Evolutionary conservation across 2,888 invertebrate species (phyloP), one percentile per base, ranked within the genome.

Genomic region (Caenorhabditis sp.): DNA sequence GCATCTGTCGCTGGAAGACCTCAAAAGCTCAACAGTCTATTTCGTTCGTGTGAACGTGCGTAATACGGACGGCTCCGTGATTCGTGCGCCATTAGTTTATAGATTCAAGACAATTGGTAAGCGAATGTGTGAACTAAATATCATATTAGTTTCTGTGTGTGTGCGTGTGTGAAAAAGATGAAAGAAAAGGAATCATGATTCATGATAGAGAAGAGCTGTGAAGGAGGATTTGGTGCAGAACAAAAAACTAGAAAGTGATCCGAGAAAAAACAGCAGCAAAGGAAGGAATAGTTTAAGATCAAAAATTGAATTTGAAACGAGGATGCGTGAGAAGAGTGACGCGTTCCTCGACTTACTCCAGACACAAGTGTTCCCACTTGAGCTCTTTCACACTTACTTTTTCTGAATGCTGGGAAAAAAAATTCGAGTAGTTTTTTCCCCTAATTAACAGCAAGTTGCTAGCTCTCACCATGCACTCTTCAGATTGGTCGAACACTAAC

Each of bases 41-140:
- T 91, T 84, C 66, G 91, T 90, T 2, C 84, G 87, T 54, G 88
- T 91, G 56, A 88, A 89, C 68, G 87, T 91, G 5, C 85, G 90
- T 14, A 86, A 88, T 38, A 58, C 44, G 26, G 90, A 91, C 68
- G 91, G 91, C 16, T 83, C 86, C 1, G 80, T 89, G n/a, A 80
- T 89, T 10, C 84, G 87, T n/a, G 87, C 90, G 19, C 89, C 90
- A 5, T 80, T 88, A 8, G 80, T 91, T 74, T 91, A 92, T 76
- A 73, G 88, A 61, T 91, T 91, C 85, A 90, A 87, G 56, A 91
- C 91, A 12, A 88, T 89, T 72, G 89, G 90, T 90, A 59, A 83
- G 85, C 51, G 19, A 58, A 49, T 66, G 47, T 61, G 38, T 58
- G 73, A 66, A 47, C 54, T 64, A 38, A 66, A 73, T 69, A 22